Evolutionary conservation across 2,797 vertebrate genomes (phyloP).

Genomic region (Chelmon rostratus): DNA sequence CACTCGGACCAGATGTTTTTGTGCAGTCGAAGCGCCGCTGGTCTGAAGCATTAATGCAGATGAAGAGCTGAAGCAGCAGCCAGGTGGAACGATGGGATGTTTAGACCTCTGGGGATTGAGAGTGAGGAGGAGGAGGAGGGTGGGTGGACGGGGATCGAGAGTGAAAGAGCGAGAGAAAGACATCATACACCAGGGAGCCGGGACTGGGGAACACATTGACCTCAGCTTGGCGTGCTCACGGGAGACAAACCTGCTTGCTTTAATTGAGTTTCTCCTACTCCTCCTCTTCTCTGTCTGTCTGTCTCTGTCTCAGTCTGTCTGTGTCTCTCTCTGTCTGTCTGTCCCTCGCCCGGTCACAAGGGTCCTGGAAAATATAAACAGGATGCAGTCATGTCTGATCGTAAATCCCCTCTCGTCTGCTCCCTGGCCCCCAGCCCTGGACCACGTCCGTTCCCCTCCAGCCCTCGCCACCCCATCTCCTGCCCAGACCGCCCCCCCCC

Average conservation of each 20-base stretch:
- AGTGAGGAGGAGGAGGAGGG: slow-evolving; percentile 29
- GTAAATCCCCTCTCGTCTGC: slow-evolving; percentile 81
- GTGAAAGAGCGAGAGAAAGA: slow-evolving; percentile 34
- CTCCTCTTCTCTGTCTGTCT: slow-evolving; percentile 36
- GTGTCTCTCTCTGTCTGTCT: neutral
- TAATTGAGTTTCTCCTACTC: slow-evolving; percentile 50
- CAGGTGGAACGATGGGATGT: slow-evolving; percentile 70
- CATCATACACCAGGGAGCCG: slow-evolving; percentile 26
- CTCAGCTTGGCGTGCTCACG: slow-evolving; percentile 14
- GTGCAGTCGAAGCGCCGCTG: slow-evolving; percentile 45
- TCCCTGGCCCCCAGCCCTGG: slow-evolving; percentile 70
- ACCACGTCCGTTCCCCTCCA: slow-evolving; percentile 69
- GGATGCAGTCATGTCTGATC: slow-evolving; percentile 86
- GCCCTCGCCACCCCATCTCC: slow-evolving; percentile 52
- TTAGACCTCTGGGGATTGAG: slow-evolving; percentile 51
- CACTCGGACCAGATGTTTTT: slow-evolving; percentile 71
- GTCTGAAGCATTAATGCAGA: slow-evolving; percentile 65
- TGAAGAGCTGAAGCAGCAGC: slow-evolving; percentile 53
- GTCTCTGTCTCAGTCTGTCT: slow-evolving; percentile 37
- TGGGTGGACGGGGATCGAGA: slow-evolving; percentile 12
- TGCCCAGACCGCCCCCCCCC: slow-evolving; percentile 22
- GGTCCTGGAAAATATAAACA: slow-evolving; percentile 85
- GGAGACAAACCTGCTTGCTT: slow-evolving; percentile 48
- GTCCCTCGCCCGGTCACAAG: slow-evolving; percentile 47
- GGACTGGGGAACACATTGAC: slow-evolving; percentile 69